Conservation (phyloP, 2,113 vertebrate species). For the Hippocampus comes region DNA sequence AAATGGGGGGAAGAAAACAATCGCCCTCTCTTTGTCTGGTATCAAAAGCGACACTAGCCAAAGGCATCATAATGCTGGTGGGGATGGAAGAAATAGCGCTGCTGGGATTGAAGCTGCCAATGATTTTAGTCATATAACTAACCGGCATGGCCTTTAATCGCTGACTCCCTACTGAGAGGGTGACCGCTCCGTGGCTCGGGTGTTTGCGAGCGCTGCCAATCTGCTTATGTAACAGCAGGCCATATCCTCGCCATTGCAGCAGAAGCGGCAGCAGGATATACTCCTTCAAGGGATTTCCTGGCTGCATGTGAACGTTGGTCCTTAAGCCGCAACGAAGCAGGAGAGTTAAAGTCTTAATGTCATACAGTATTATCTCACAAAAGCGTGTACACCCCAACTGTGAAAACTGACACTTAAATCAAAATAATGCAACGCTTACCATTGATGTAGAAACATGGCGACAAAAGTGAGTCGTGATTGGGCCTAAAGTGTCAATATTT, state of each 20-base stretch:
- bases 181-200: conserved; percentile 23
- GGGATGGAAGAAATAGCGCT: neutral
- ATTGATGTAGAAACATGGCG: neutral
- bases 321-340: conserved; percentile 6
- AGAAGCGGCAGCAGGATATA: conserved; percentile 22
- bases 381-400: neutral
- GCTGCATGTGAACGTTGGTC: conserved; percentile 7
- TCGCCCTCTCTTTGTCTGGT: conserved; percentile 23
- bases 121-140: conserved; percentile 24
- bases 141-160: conserved; percentile 19
- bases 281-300: conserved; percentile 36
- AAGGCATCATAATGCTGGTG: neutral
- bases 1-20: conserved; percentile 12
- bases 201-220: conserved; percentile 38
- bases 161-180: conserved; percentile 26
- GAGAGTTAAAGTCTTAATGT: neutral
- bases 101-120: conserved; percentile 7
- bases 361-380: neutral
- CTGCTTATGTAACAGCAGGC: conserved; percentile 64
- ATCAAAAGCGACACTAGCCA: neutral
- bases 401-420: neutral
- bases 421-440: neutral
- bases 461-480: neutral
- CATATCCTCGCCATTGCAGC: conserved; percentile 39
- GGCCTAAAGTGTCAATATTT: no score